phyloP scores from a whole-genome alignment of 2,888 invertebrate species.

The Cylloceria caligata region DNA sequence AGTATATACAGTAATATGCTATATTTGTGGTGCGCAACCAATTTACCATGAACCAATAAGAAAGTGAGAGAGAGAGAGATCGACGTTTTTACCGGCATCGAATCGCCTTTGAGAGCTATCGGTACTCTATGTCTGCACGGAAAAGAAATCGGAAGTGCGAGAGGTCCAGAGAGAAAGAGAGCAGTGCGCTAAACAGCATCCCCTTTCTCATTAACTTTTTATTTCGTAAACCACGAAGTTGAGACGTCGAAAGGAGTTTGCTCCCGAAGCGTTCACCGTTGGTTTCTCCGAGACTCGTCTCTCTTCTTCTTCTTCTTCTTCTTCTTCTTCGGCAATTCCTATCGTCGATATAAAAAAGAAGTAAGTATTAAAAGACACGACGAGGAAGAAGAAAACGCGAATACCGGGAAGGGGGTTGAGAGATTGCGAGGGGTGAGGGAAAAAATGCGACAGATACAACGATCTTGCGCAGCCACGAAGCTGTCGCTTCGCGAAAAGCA shows the following conservation, averaged over 20 bases:
- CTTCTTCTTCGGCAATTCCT: slow-evolving; percentile 51
- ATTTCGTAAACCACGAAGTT: slow-evolving; percentile 81
- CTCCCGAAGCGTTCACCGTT: slow-evolving; percentile 54
- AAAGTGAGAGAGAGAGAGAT: too few species aligned
- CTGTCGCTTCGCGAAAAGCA: slow-evolving; percentile 30
- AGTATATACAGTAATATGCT: slow-evolving; percentile 4
- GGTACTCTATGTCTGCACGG: slow-evolving; percentile 26
- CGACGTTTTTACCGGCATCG: slow-evolving; percentile 69
- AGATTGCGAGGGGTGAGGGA: slow-evolving; percentile 8
- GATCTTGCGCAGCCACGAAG: slow-evolving; percentile 34
- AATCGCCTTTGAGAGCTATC: slow-evolving; percentile 72
- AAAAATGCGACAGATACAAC: slow-evolving; percentile 61
- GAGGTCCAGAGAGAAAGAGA: slow-evolving; percentile 46
- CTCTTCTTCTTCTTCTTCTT: slow-evolving; percentile 62
- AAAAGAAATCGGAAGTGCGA: slow-evolving; percentile 2
- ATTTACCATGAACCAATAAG: slow-evolving; percentile 68
- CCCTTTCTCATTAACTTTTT: slow-evolving; percentile 84
- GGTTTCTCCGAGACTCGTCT: slow-evolving; percentile 60
- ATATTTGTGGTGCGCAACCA: slow-evolving; percentile 53
- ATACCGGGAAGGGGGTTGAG: slow-evolving; percentile 47
- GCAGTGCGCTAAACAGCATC: slow-evolving; percentile 77
- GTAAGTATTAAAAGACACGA: slow-evolving; percentile 32
- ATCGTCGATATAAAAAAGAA: slow-evolving; percentile 60
- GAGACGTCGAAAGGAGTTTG: slow-evolving; percentile 78
- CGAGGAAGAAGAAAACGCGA: slow-evolving; percentile 46